These are phyloP conservation scores for Pseudocheirus occidentalis DNA, from an alignment of 2,797 vertebrate species.

Conservation along the genomic window DNA sequence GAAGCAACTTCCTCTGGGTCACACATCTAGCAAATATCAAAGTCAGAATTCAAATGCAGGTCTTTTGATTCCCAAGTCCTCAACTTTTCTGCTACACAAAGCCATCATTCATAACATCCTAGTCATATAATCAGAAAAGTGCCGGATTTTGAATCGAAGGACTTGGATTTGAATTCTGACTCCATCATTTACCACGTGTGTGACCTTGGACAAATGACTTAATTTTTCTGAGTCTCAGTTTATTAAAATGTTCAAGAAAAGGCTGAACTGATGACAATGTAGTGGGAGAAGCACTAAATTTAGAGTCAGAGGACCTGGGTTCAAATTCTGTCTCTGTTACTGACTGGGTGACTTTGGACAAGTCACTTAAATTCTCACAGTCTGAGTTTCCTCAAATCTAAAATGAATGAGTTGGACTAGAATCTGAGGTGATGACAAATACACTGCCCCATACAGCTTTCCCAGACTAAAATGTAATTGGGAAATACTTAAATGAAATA, in stretches of 20 bases:
- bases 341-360: not conserved
- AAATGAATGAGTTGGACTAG: not conserved
- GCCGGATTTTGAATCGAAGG: constrained; percentile 11
- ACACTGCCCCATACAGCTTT: not conserved
- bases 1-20: not conserved
- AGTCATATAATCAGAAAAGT: not conserved
- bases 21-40: not conserved
- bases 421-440: not conserved
- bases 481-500: not conserved
- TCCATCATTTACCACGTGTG: not conserved
- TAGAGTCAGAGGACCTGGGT: too few species aligned
- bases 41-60: not conserved
- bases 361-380: not conserved
- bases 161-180: not conserved
- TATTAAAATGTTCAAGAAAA: not conserved
- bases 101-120: not conserved
- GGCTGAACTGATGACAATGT: too few species aligned
- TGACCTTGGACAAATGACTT: not conserved
- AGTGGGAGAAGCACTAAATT: too few species aligned
- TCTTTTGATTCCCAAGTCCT: not conserved
- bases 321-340: too few species aligned
- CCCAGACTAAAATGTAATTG: not conserved
- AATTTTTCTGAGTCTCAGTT: not conserved
- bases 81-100: not conserved
- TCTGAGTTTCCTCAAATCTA: not conserved